Base-by-base conservation (phyloP, 2,888 invertebrate species). In the Ellobium chinense region DNA sequence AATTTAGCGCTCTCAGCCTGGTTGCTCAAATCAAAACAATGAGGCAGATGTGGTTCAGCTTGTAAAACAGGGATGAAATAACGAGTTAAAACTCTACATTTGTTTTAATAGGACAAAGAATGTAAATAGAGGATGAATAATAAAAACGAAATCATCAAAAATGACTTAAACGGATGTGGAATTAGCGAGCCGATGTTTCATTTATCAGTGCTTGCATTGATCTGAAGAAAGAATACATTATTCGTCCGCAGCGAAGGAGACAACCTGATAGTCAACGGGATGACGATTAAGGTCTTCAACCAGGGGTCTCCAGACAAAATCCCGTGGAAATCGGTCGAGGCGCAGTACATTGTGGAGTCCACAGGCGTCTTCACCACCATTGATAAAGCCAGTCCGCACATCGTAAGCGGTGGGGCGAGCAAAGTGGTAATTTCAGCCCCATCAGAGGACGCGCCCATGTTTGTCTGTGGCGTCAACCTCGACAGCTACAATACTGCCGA, bases 361-460 rank as follows among this genome's bases (percentile, higher is more conserved):
- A 99, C 99, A 87, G 99, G 98, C 89, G 97, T 97, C 21, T 99
- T 98, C 94, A 99, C 98, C 85, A 99, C 98, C 85, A 96, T 95
- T 80, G 98, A 97, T 2, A 97, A 97, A 91, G 98, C 98, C 58
- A 95, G 96, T 54, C 94, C 95, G 92, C 89, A 94, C 93, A 2
- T 34, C 46, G 46, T 9, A 9, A 18, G 27, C 1, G 90, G 88
- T 24, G 90, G 90, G 21, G 98, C 98, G 81, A 97, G 98, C 94
- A 98, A 98, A 92, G 98, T 99, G 83, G 95, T 99, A 92, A 99
- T 99, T 93, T 97, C 99, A 18, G 99, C 99, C 27, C 99, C 99
- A 62, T 98, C 98, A 80, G 97, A 98, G 88, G 99, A 99, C 93
- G 99, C 99, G n/a, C 99, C 99, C 31, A 99, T 99, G 99, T 99